Conservation (phyloP, 2,797 vertebrate species). For the Pteronotus mesoamericanus region DNA sequence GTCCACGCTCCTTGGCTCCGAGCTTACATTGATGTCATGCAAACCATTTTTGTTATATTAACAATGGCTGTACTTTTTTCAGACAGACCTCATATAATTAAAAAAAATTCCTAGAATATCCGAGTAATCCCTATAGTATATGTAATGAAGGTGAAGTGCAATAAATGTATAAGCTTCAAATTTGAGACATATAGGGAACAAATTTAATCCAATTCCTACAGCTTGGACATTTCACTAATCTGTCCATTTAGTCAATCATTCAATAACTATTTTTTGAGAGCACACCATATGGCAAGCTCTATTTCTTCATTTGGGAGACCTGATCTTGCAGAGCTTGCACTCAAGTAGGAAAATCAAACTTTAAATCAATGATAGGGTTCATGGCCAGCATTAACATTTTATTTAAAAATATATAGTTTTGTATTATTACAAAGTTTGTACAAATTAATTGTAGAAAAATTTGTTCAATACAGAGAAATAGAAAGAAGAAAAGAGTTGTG, state of each 20-base stretch:
- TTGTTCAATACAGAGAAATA: neutral
- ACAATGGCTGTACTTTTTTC: neutral
- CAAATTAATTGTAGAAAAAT: neutral
- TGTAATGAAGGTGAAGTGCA: neutral
- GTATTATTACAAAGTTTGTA: neutral
- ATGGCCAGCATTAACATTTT: neutral
- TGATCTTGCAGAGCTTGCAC: neutral
- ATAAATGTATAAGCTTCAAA: neutral
- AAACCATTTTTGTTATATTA: neutral
- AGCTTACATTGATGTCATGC: neutral
- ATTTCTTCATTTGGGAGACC: neutral
- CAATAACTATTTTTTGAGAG: neutral
- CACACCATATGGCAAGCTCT: neutral
- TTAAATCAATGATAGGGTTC: neutral
- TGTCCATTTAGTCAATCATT: neutral
- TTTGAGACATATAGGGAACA: neutral
- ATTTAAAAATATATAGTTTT: neutral
- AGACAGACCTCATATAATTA: neutral
- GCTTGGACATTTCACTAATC: neutral
- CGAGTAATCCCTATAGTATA: neutral
- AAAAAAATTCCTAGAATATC: neutral
- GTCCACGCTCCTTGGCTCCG: neutral
- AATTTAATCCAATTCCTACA: neutral
- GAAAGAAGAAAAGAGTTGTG: neutral
- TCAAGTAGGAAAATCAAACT: neutral